Base-by-base conservation (phyloP, 2,888 invertebrate species). In the Ochropacha duplaris region DNA sequence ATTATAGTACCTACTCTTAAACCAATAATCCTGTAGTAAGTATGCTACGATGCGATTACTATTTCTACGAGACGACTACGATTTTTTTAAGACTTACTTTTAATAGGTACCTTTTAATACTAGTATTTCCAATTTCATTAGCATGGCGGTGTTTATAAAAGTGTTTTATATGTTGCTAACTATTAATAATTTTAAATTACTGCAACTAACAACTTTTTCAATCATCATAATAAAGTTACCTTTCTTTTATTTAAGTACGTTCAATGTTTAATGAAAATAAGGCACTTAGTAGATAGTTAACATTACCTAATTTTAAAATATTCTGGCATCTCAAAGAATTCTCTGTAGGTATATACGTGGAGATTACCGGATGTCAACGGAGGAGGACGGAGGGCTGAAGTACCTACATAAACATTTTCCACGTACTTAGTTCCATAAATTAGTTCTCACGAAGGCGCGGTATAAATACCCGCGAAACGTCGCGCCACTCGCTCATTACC, bases 381-480 rank as follows among this genome's bases (percentile, higher is more conserved):
- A 74, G 69, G 62, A 77, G 81, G 79, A 80, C 82, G 79, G 82
- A 77, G 83, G 81, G 75, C 79, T 70, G 70, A 69, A 78, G 79
- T 81, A 79, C 79, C 77, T 84, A 88, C 87, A 90, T 92, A 91
- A 91, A 92, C 90, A 90, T 90, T 92, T 92, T 92, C 92, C 87
- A 88, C 86, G 92, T 91, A 92, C 91, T 90, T 90, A 87, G 87
- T 86, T 88, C 88, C 91, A 92, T 92, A 92, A 92, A 92, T 92
- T 90, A 90, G 88, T 90, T 92, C 87, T 81, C 80, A 90, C 79
- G 87, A 92, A 92, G 84, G 85, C 87, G 87, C 80, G 86, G 85
- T 90, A 90, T 91, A 88, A 92, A 91, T 91, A 91, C 85, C 76
- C 87, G 86, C 84, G 81, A 89, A 88, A 86, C 86, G 81, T 76